Conservation (phyloP, 92 coral and sea anemone genomes). For the Plumapathes pennacea region DNA sequence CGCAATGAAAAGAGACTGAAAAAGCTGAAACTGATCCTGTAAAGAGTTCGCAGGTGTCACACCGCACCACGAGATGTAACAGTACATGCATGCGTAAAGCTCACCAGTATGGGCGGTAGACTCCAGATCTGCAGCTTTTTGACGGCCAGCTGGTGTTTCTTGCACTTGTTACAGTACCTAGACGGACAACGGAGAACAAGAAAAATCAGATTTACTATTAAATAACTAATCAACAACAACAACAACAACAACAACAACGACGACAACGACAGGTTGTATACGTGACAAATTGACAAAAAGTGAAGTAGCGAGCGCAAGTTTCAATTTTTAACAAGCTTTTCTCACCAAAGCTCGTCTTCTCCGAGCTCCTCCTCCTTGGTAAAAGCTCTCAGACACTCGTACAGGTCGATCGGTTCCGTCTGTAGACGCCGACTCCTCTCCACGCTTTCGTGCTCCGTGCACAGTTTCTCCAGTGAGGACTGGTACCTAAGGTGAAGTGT, state of each 20-base stretch:
- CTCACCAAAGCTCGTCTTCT: constrained; percentile 93
- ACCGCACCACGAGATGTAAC: too few relatives aligned
- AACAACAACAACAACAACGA: too few relatives aligned
- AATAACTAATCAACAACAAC: too few relatives aligned
- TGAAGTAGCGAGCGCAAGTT: too few relatives aligned
- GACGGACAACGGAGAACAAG: background rate
- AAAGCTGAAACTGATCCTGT: too few relatives aligned
- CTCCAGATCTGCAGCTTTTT: constrained; percentile 97
- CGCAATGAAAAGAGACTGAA: too few relatives aligned
- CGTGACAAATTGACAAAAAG: too few relatives aligned
- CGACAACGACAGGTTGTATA: too few relatives aligned
- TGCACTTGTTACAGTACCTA: constrained; percentile 97
- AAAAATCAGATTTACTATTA: too few relatives aligned
- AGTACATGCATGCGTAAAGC: too few relatives aligned
- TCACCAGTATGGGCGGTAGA: constrained; percentile 92
- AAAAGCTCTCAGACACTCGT: constrained; percentile 92
- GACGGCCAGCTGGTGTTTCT: constrained; percentile 86
- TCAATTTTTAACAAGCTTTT: too few relatives aligned
- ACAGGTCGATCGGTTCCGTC: constrained; percentile 95
- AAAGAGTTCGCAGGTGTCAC: too few relatives aligned
- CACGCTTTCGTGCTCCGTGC: constrained; percentile 84
- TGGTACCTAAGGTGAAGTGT: constrained; percentile 98
- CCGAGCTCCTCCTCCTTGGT: constrained; percentile 98
- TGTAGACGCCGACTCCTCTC: constrained; percentile 92
- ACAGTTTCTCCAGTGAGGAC: constrained; percentile 87